Base-by-base conservation (phyloP, 2,888 invertebrate species). In the Anoncus sp. region DNA sequence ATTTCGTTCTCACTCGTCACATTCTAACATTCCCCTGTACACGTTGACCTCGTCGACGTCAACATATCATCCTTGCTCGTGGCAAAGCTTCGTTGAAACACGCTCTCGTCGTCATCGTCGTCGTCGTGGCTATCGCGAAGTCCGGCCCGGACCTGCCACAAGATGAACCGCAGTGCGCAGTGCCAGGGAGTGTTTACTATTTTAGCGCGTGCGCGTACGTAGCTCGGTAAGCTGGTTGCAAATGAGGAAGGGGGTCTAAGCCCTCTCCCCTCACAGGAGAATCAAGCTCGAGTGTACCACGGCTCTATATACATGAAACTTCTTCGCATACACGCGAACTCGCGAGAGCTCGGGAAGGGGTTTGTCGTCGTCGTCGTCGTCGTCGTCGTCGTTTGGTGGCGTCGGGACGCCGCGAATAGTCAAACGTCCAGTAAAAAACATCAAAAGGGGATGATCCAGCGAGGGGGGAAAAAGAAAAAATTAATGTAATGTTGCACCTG, bases 141-240 rank as follows among this genome's bases (percentile, higher is more conserved):
- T 72, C 67, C 75, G 81, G 40, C 86, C 90, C 90, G 88, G 89
- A 90, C 90, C 90, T 90, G 84, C 89, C 89, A 80, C 90, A 90
- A 90, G 86, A 82, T 80, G 83, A 85, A 82, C 84, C 85, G 85
- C 87, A 87, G 88, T 89, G 90, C 90, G 90, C 89, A 90, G 85
- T 74, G 82, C 84, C 85, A 85, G 87, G 87, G 88, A 89, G 89
- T 90, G 89, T 89, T 89, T 90, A 90, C 89, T 87, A 89, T 88
- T 85, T 83, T 73, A 75, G 84, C 89, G 88, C 87, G 79, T 88
- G 90, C 89, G 87, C 86, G 67, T 60, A 51, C 57, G 35, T 63
- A 38, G 24, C 40, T 24, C n/a, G 20, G 67, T 77, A 73, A 81
- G 75, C 76, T 75, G 78, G 59, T 65, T 65, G 69, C 63, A 60